Conservation (phyloP, 1,140 invertebrate species). For the Achroia grisella region DNA sequence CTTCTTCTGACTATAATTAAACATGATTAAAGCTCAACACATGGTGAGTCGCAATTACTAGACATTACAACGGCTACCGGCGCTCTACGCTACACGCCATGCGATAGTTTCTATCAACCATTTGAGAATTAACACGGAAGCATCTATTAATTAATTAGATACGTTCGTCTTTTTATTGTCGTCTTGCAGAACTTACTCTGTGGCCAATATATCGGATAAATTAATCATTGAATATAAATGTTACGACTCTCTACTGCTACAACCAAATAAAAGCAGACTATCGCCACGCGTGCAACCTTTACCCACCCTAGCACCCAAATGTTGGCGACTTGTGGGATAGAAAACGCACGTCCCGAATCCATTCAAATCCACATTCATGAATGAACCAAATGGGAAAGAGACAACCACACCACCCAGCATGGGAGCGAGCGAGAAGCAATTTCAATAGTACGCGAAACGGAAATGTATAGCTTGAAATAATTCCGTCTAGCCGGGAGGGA, state of each 20-base stretch:
- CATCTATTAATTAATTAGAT: slow-evolving; percentile 39
- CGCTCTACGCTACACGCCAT: slow-evolving; percentile 48
- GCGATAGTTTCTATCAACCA: slow-evolving; percentile 53
- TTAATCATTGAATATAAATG: too few relatives aligned
- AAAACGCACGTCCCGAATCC: slow-evolving; percentile 47
- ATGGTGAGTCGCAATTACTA: slow-evolving; percentile 63
- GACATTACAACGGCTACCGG: slow-evolving; percentile 53
- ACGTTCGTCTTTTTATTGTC: slow-evolving; percentile 8
- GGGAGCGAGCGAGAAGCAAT: slow-evolving; percentile 48
- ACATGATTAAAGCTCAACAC: slow-evolving; percentile 69
- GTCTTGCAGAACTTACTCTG: not conserved
- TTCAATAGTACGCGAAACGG: slow-evolving; percentile 71
- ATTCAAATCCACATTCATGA: slow-evolving; percentile 68
- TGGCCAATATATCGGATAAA: too few relatives aligned
- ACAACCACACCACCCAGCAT: slow-evolving; percentile 18
- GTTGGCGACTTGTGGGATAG: slow-evolving; percentile 26
- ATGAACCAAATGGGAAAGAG: slow-evolving; percentile 69
- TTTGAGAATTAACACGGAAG: slow-evolving; percentile 56
- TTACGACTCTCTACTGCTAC: too few relatives aligned
- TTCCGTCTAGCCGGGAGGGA: slow-evolving; percentile 70
- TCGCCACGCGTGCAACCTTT: slow-evolving; percentile 23
- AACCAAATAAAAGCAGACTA: too few relatives aligned
- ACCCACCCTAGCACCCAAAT: slow-evolving; percentile 20
- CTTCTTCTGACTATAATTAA: slow-evolving; percentile 61
- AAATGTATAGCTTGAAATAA: slow-evolving; percentile 68